Base-by-base conservation (phyloP, 2,888 invertebrate genomes). In the Trimorus sp. region DNA sequence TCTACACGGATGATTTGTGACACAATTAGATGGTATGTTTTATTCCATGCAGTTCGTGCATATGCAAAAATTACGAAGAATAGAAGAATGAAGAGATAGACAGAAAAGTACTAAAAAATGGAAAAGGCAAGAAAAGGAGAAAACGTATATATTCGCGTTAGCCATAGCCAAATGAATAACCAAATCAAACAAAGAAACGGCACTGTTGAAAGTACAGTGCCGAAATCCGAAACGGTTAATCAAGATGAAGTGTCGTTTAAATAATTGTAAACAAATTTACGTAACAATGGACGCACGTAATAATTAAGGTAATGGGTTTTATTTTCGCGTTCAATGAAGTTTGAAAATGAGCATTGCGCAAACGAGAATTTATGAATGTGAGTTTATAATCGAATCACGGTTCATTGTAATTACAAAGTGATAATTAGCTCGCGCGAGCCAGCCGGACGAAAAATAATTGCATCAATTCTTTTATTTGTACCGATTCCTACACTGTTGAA, bases 371-470 rank as follows among this genome's bases (percentile, higher is more conserved):
- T 38, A 53, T 75, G 66, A 68, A 53, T 68, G 45, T 68, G 59
- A 59, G 58, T 65, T 65, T 51, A 58, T 59, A 65, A 66, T 74
- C 12, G 36, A 49, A 56, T 45, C 49, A 15, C 45, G 11, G 42
- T 71, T 71, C 62, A 71, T 71, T 71, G 45, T 26, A 53, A 71
- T 53, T 71, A 42, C 71, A 71, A 71, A 71, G 40, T n/a, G 53
- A 45, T 53, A 1, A 71, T 53, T 71, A 53, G 42, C 53, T 59
- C 59, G 51, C 40, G 49, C 15, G 48, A 51, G 4, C 11, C 49
- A 12, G 14, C 12, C 11, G 12, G 49, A 49, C 12, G 26, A 26
- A 26, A 26, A 4, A n/a, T 4, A 26, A 26, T 26, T 26, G 26
- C 4, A 26, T 26, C 26, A 26, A 26, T n/a, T n/a, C n/a, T n/a